Evolutionary conservation across 2,888 invertebrate species (phyloP).

Genomic region (Elysia crispata): DNA sequence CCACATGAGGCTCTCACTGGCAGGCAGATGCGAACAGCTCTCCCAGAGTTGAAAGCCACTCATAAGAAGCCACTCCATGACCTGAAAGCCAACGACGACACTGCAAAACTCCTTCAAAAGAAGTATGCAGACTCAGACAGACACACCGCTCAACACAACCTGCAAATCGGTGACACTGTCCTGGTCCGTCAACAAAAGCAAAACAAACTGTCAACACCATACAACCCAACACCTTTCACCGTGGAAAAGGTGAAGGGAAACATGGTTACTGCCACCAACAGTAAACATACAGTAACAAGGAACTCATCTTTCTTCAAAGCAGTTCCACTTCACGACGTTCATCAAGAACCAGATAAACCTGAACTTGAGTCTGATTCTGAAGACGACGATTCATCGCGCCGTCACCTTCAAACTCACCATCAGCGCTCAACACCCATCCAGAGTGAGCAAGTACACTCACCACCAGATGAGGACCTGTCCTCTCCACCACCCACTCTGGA

Average conservation of each 20-base stretch:
- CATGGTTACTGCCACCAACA: neutral
- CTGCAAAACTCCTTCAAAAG: neutral
- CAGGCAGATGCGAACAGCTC: neutral
- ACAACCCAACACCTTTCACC: neutral
- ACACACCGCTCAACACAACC: neutral
- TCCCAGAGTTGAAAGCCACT: constrained; percentile 18
- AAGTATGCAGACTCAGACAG: neutral
- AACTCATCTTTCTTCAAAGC: neutral
- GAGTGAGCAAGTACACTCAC: too few relatives aligned
- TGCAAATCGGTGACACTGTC: neutral
- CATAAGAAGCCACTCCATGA: neutral
- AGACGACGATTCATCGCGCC: too few relatives aligned
- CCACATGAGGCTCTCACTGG: constrained; percentile 17
- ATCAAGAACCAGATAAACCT: too few relatives aligned
- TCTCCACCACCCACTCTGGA: too few relatives aligned
- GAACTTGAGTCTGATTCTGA: too few relatives aligned
- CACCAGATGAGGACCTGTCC: too few relatives aligned
- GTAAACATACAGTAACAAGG: neutral
- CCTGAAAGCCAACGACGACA: neutral
- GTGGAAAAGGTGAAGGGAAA: constrained; percentile 12
- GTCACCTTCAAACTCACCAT: too few relatives aligned
- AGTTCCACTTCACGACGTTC: too few relatives aligned
- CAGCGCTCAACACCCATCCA: too few relatives aligned
- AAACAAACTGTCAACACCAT: neutral
- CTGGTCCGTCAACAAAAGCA: neutral